Percentiles rank a stretch among this genome's conserved stretches.
Evolutionary conservation across 2,888 invertebrate genomes (phyloP).

Genomic region (Schrankia costaestrigalis): DNA sequence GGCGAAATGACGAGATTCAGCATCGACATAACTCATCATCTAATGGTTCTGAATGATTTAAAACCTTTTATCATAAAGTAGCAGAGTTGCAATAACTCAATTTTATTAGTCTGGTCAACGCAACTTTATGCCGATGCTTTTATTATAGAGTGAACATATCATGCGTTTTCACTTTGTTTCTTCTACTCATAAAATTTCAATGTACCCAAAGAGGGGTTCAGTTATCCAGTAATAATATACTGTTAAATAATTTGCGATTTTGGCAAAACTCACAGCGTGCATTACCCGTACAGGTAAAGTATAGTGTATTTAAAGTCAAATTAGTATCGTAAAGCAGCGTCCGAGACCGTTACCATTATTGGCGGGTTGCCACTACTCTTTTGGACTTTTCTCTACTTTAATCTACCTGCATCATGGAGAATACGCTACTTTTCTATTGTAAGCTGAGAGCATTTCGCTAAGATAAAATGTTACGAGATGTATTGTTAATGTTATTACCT

Average conservation of each 20-base stretch:
- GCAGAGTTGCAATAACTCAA: constrained; percentile 75
- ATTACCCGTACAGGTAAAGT: constrained; percentile 59
- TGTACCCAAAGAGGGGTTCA: constrained; percentile 42
- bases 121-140: constrained; percentile 68
- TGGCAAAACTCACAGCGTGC: constrained; percentile 51
- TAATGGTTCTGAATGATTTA: constrained; percentile 78
- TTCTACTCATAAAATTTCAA: constrained; percentile 56
- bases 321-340: constrained; percentile 59
- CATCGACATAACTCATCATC: constrained; percentile 76
- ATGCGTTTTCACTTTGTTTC: constrained; percentile 54
- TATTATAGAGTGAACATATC: constrained; percentile 60
- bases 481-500: constrained; percentile 69
- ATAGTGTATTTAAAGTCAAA: constrained; percentile 68
- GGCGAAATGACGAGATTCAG: constrained; percentile 72
- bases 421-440: constrained; percentile 38
- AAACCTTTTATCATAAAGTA: constrained; percentile 79
- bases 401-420: constrained; percentile 42
- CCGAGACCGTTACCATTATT: constrained; percentile 59
- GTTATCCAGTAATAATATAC: constrained; percentile 42
- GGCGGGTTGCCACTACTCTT: constrained; percentile 62
- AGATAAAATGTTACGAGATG: constrained; percentile 12
- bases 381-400: constrained; percentile 45
- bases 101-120: constrained; percentile 77
- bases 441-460: constrained; percentile 32
- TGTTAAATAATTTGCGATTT: constrained; percentile 47